A percentile compares a stretch with the other conserved stretches of the same genome.
Evolutionary conservation across 2,888 invertebrate genomes (phyloP).

Genomic region (Cephus pygmeus): DNA sequence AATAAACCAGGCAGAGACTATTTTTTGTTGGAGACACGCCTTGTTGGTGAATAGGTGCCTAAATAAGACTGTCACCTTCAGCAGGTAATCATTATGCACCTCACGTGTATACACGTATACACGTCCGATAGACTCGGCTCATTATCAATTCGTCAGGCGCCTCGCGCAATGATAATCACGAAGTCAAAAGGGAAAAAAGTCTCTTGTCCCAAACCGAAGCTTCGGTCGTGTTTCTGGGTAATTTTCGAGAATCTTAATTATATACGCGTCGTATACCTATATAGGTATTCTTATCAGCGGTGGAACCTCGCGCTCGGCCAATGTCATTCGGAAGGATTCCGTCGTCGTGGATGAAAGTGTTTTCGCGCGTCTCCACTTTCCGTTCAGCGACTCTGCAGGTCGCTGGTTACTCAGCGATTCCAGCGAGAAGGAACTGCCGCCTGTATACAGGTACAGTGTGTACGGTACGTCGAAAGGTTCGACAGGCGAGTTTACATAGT

Average conservation of each 20-base stretch:
- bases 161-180: neutral
- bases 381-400: neutral
- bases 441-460: neutral
- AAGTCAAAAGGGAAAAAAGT: neutral
- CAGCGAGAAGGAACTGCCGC: neutral
- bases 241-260: neutral
- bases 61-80: neutral
- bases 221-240: neutral
- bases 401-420: neutral
- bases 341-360: neutral
- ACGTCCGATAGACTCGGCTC: neutral
- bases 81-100: neutral
- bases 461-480: neutral
- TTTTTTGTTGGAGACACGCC: neutral
- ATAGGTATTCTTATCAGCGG: neutral
- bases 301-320: neutral
- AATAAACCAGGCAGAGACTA: neutral
- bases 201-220: neutral
- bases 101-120: neutral
- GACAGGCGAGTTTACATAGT: neutral
- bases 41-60: neutral
- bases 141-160: neutral
- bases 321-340: neutral
- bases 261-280: neutral
- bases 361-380: neutral